Conservation (phyloP, 1,140 invertebrate genomes). For the Bombus confusus region DNA sequence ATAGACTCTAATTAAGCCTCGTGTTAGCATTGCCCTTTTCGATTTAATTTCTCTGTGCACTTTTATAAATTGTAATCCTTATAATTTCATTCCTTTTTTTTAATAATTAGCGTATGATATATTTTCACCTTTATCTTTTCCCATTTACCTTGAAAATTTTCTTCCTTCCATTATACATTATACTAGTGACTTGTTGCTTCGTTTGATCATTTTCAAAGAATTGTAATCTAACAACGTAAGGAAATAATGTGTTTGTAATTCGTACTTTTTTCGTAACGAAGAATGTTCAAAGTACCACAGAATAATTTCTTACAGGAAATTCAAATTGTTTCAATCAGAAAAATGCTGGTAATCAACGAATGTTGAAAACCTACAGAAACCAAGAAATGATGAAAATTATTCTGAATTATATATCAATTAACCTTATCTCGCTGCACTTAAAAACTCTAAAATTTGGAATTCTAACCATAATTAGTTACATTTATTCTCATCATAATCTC, state of each 20-base stretch:
- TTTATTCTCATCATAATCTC: background rate
- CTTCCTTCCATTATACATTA: too few relatives aligned
- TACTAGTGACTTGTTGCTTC: background rate
- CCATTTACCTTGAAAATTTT: too few relatives aligned
- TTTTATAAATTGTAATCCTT: background rate
- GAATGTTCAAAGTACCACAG: background rate
- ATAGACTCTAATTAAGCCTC: background rate
- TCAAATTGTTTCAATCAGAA: background rate
- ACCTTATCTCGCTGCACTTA: background rate
- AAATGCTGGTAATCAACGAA: background rate
- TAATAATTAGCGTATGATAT: background rate
- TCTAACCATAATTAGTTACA: background rate
- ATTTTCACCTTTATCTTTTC: background rate
- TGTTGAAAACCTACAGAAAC: background rate
- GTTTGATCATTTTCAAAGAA: background rate
- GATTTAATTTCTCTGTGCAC: background rate
- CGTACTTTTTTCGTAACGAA: background rate
- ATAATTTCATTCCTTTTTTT: background rate
- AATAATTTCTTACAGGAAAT: background rate
- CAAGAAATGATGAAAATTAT: background rate
- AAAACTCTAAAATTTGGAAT: background rate
- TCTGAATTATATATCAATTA: background rate
- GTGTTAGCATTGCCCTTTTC: background rate
- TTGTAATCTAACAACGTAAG: background rate
- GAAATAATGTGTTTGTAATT: too few relatives aligned